These are phyloP conservation scores for Trichoplax adhaerens DNA, from an alignment of 37 sponge, comb jelly and placozoan genomes.

Conservation along the genomic window DNA sequence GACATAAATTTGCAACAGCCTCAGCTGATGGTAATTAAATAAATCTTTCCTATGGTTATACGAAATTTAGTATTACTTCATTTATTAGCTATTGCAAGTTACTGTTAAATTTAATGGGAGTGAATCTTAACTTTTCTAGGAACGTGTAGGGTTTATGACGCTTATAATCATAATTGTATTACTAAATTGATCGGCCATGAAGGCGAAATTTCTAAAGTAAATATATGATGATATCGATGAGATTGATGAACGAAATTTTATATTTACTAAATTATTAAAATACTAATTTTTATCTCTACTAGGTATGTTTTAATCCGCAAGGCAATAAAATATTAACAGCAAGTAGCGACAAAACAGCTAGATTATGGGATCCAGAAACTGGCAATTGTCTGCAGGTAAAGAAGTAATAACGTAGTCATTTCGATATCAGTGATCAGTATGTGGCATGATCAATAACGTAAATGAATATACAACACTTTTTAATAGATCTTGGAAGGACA, in stretches of 20 bases:
- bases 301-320: conserved; percentile 80
- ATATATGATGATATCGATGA: not conserved
- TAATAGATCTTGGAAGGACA: conserved; percentile 78
- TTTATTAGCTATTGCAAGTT: no score
- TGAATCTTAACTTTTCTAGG: conserved; percentile 9
- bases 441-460: not conserved
- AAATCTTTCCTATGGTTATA: not conserved
- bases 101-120: no score
- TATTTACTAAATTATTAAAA: not conserved
- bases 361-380: conserved; percentile 61
- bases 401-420: not conserved
- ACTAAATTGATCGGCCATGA: conserved; percentile 65
- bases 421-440: not conserved
- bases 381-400: conserved; percentile 67
- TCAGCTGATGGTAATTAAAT: conserved; percentile 66
- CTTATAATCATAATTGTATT: conserved; percentile 34
- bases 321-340: conserved; percentile 76
- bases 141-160: conserved; percentile 49
- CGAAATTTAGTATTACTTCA: not conserved
- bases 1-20: conserved; percentile 68
- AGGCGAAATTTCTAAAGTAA: conserved; percentile 81
- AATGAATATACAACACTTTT: not conserved
- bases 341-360: conserved; percentile 80
- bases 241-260: not conserved
- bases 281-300: not conserved